A percentile compares a stretch with the other conserved stretches of the same genome.
phyloP scores from a whole-genome alignment of 1,140 invertebrate genomes.

The Zaprionus ghesquierei region DNA sequence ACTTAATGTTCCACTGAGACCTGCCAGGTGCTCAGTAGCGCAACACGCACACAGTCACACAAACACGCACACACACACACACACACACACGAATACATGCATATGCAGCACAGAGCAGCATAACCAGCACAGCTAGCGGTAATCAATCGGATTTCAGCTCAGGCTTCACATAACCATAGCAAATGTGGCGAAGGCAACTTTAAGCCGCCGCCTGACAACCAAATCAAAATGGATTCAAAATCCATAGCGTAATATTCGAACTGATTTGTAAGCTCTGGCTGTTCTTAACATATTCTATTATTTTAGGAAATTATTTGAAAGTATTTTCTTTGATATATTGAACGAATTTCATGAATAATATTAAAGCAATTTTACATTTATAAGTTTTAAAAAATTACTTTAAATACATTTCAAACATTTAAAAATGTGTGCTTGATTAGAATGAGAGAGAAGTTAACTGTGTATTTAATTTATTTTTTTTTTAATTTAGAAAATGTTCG shows the following conservation, averaged over 20 bases:
- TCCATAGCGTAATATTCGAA: background rate
- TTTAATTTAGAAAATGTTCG: no score
- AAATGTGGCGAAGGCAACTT: background rate
- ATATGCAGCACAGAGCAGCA: background rate
- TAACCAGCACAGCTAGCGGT: constrained; percentile 4
- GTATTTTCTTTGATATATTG: no score
- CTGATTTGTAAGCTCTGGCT: no score
- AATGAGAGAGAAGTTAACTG: no score
- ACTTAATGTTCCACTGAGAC: constrained; percentile 35
- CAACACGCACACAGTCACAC: constrained; percentile 4
- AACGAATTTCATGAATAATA: no score
- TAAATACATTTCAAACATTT: no score
- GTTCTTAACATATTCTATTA: no score
- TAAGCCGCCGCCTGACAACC: constrained; percentile 17
- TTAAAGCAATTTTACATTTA: no score
- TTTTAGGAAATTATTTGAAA: no score
- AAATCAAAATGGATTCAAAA: constrained; percentile 6
- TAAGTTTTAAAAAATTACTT: no score
- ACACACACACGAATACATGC: background rate
- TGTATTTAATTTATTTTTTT: no score
- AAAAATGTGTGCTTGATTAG: no score
- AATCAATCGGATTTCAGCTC: constrained; percentile 38
- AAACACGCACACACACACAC: background rate
- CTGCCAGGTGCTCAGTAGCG: constrained; percentile 38
- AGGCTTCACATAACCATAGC: constrained; percentile 1